Evolutionary conservation across 2,113 vertebrate genomes (phyloP).

Genomic region (Ia io): DNA sequence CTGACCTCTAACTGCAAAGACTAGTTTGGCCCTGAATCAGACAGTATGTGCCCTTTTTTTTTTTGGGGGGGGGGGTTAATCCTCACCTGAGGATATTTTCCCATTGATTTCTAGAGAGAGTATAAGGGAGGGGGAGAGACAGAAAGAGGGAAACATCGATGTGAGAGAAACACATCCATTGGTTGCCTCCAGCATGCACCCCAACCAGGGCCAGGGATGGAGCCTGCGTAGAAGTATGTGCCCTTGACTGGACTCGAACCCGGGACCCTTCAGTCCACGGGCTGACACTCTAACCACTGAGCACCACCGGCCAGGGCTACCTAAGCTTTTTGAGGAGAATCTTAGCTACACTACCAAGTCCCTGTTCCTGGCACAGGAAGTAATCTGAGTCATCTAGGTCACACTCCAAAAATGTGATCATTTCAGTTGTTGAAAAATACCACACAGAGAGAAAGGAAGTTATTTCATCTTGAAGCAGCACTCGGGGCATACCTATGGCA

Average conservation of each 20-base stretch:
- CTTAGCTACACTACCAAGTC: not conserved
- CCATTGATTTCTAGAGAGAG: too few species aligned
- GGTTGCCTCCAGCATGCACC: too few species aligned
- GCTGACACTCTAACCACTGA: too few species aligned
- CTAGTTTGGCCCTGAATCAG: not conserved
- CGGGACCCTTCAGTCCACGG: too few species aligned
- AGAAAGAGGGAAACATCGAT: too few species aligned
- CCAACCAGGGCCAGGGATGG: too few species aligned
- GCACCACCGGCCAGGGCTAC: not conserved
- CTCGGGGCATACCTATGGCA: constrained; percentile 24
- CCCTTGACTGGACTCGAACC: too few species aligned
- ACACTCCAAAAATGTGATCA: constrained; percentile 46
- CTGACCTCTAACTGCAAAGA: not conserved
- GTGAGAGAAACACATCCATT: too few species aligned
- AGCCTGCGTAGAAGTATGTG: too few species aligned
- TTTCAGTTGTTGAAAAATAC: constrained; percentile 54
- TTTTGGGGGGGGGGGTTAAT: too few species aligned
- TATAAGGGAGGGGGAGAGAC: too few species aligned
- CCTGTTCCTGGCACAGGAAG: constrained; percentile 50
- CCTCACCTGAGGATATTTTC: too few species aligned
- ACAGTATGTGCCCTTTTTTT: not conserved
- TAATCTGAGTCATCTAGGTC: constrained; percentile 47
- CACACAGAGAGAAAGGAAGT: constrained; percentile 42
- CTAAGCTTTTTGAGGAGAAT: not conserved
- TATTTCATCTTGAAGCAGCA: not conserved